A percentile compares a stretch with the other conserved stretches of the same genome.
phyloP scores from a whole-genome alignment of 2,888 invertebrate genomes.

The Polylopha cassiicola region DNA sequence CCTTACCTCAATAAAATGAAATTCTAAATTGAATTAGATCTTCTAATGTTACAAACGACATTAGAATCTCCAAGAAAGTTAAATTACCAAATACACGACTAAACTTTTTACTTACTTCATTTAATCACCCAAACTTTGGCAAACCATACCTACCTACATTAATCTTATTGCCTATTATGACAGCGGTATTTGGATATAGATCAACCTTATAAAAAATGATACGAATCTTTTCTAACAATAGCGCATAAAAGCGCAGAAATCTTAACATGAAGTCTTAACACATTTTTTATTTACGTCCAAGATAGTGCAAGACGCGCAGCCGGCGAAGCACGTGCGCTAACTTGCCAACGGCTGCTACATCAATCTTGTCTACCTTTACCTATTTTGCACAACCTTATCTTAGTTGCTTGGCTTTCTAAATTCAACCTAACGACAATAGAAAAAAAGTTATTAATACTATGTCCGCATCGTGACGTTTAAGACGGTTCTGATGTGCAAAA shows the following conservation, averaged over 20 bases:
- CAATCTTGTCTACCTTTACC: slow-evolving; percentile 66
- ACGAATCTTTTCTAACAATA: too few relatives aligned
- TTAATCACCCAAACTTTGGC: too few relatives aligned
- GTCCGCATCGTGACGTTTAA: slow-evolving; percentile 25
- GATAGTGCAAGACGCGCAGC: slow-evolving; percentile 43
- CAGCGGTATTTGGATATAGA: too few relatives aligned
- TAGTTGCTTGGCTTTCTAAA: slow-evolving; percentile 27
- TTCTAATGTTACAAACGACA: too few relatives aligned
- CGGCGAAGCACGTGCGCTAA: slow-evolving; percentile 71
- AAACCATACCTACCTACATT: too few relatives aligned
- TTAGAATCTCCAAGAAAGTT: too few relatives aligned
- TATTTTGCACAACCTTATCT: slow-evolving; percentile 55
- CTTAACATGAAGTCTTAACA: slow-evolving; percentile 22
- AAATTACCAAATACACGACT: too few relatives aligned
- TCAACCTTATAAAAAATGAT: too few relatives aligned
- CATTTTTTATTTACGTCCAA: slow-evolving; percentile 28
- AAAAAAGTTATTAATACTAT: slow-evolving; percentile 33
- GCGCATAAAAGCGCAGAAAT: slow-evolving; percentile 7
- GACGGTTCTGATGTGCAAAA: slow-evolving; percentile 29
- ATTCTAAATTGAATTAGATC: too few relatives aligned
- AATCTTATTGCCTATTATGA: too few relatives aligned
- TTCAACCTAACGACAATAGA: slow-evolving; percentile 27
- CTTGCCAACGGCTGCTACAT: slow-evolving; percentile 66
- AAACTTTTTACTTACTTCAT: too few relatives aligned
- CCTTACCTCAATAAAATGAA: too few relatives aligned